Conservation (phyloP, 2,888 invertebrate genomes). For the Platypus cylindrus region DNA sequence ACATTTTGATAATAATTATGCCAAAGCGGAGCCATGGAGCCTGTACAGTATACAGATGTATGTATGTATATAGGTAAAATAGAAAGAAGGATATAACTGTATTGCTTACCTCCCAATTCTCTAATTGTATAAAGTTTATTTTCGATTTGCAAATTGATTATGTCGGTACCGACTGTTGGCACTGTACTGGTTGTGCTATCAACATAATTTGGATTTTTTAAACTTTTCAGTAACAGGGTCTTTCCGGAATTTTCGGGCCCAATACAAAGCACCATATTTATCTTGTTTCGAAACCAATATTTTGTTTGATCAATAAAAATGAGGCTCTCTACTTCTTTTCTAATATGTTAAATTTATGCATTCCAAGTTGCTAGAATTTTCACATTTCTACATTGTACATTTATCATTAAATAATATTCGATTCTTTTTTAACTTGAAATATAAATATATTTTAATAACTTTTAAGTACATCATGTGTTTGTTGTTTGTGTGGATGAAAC, state of each 20-base stretch:
- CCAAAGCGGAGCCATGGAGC: constrained; percentile 74
- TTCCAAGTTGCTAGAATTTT: too few species aligned
- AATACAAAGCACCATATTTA: constrained; percentile 44
- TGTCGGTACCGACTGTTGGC: constrained; percentile 67
- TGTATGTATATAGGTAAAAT: neutral
- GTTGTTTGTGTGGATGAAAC: constrained; percentile 23
- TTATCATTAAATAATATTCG: too few species aligned
- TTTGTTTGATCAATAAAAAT: constrained; percentile 2
- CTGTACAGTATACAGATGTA: constrained; percentile 24
- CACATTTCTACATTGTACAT: too few species aligned
- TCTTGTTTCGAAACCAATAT: too few species aligned
- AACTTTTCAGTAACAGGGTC: constrained; percentile 60
- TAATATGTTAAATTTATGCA: too few species aligned
- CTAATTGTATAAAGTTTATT: constrained; percentile 35
- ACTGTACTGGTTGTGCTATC: constrained; percentile 69
- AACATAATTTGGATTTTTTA: constrained; percentile 56
- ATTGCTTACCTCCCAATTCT: constrained; percentile 48
- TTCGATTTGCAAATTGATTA: constrained; percentile 47
- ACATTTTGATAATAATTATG: constrained; percentile 56
- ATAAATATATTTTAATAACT: constrained; percentile 31
- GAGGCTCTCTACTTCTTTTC: too few species aligned
- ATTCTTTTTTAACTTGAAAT: constrained; percentile 31
- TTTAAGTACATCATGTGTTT: constrained; percentile 29
- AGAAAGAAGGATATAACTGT: neutral
- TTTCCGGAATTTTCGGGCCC: constrained; percentile 74